Conservation (phyloP, 2,113 vertebrate genomes). For the Pteronura brasiliensis region DNA sequence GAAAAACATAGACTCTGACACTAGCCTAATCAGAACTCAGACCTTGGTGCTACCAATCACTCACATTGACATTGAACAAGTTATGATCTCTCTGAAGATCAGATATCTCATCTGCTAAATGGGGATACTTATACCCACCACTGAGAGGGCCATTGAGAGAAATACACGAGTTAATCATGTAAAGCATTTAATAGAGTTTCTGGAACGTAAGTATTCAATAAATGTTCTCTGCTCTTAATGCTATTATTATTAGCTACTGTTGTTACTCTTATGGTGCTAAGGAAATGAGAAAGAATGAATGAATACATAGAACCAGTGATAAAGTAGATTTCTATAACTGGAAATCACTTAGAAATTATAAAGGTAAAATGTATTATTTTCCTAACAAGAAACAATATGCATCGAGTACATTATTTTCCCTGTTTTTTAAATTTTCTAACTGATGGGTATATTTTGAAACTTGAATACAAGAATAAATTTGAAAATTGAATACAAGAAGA, state of each 20-base stretch:
- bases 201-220: not conserved
- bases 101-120: not conserved
- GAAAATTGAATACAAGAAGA: not conserved
- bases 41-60: not conserved
- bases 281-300: not conserved
- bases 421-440: not conserved
- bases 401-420: not conserved
- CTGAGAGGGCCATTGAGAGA: not conserved
- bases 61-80: not conserved
- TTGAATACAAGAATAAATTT: not conserved
- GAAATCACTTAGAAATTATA: not conserved
- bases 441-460: not conserved
- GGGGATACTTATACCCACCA: not conserved
- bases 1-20: not conserved
- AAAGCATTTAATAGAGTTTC: not conserved
- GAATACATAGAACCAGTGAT: not conserved
- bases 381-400: not conserved
- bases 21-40: not conserved
- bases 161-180: not conserved
- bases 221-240: not conserved
- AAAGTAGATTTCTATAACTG: not conserved
- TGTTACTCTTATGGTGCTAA: not conserved
- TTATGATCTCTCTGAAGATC: not conserved
- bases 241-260: not conserved
- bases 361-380: not conserved